Evolutionary conservation across 2,888 invertebrate genomes (phyloP).

Genomic region (Perizoma affinitatum): DNA sequence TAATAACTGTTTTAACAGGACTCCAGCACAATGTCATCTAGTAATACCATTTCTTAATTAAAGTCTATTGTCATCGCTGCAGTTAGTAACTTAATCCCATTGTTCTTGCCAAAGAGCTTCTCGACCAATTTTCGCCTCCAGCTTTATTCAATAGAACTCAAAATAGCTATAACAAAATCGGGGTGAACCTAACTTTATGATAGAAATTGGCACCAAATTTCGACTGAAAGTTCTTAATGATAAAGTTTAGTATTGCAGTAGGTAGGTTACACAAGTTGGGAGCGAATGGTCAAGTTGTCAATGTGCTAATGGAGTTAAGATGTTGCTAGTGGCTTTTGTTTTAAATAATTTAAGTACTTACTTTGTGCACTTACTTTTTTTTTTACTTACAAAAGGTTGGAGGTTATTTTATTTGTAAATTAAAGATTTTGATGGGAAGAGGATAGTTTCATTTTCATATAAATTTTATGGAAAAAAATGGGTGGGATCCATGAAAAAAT

Average conservation of each 20-base stretch:
- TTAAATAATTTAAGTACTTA: background rate
- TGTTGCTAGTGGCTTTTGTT: constrained; percentile 8
- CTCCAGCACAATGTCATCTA: too few species aligned
- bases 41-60: too few species aligned
- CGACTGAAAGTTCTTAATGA: constrained; percentile 9
- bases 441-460: background rate
- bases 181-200: too few species aligned
- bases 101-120: background rate
- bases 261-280: background rate
- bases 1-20: too few species aligned
- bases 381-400: too few species aligned
- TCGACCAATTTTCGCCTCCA: constrained; percentile 4
- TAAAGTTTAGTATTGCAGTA: constrained; percentile 8
- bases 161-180: constrained; percentile 5
- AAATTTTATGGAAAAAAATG: too few species aligned
- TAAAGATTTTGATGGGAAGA: background rate
- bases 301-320: constrained; percentile 21
- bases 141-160: constrained; percentile 8
- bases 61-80: too few species aligned
- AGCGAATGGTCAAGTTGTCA: constrained; percentile 18
- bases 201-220: constrained; percentile 2
- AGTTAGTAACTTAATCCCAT: background rate
- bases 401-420: too few species aligned
- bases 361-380: too few species aligned
- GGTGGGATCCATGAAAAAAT: too few species aligned